Evolutionary conservation across 2,797 vertebrate species (phyloP).

Genomic region (Anniella stebbinsi): DNA sequence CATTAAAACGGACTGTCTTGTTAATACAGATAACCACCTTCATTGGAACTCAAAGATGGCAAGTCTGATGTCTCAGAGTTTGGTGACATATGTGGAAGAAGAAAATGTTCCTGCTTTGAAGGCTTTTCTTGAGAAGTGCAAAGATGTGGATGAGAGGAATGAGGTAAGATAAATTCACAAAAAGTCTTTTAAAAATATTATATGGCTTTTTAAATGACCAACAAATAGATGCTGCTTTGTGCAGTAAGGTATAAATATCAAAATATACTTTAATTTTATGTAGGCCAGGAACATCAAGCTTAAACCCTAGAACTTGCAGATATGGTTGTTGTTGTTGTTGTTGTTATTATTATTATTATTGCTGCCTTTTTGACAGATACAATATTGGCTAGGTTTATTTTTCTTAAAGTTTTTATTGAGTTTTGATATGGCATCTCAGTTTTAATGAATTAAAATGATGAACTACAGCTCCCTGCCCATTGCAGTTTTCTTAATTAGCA

Average conservation of each 20-base stretch:
- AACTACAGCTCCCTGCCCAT: background rate
- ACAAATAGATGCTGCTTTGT: background rate
- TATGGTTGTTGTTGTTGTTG: background rate
- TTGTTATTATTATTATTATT: too few species aligned
- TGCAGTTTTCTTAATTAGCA: background rate
- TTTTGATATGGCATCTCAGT: background rate
- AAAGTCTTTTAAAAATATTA: background rate
- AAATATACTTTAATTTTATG: background rate
- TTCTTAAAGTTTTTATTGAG: background rate
- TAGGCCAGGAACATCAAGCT: background rate
- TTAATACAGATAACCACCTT: conserved; percentile 58
- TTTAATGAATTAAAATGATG: background rate
- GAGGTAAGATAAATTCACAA: conserved; percentile 81
- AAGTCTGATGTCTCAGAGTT: conserved; percentile 92
- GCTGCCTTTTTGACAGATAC: background rate
- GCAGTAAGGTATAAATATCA: background rate
- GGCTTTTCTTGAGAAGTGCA: conserved; percentile 93
- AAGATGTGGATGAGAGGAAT: conserved; percentile 96
- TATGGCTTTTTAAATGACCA: background rate
- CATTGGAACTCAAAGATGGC: conserved; percentile 86
- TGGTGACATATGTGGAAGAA: conserved; percentile 95
- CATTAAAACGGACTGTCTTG: conserved; percentile 14
- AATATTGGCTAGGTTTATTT: background rate
- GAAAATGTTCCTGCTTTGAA: conserved; percentile 93
- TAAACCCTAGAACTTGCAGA: background rate